Percentiles rank a stretch among this genome's conserved stretches.
These are phyloP conservation scores for Agelaius tricolor DNA, from an alignment of 2,113 vertebrate genomes.

Conservation along the genomic window DNA sequence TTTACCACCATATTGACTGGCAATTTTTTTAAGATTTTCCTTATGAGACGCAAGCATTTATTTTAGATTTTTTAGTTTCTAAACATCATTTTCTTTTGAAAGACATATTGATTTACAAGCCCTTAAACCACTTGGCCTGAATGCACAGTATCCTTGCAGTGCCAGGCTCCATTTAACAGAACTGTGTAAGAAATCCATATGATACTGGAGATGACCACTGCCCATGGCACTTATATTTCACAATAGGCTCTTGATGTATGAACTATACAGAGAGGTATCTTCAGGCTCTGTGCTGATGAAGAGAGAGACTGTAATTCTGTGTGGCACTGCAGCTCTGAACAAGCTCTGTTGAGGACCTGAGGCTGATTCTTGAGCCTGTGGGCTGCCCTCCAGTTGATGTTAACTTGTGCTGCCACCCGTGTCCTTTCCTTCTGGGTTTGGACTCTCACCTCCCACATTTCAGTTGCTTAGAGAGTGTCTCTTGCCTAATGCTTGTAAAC, in stretches of 20 bases:
- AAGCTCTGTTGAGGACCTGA: not conserved
- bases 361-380: not conserved
- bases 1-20: not conserved
- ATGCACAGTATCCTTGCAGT: not conserved
- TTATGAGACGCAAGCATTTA: not conserved
- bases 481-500: not conserved
- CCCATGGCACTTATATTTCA: fast-evolving
- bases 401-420: not conserved
- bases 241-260: not conserved
- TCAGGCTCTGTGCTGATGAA: not conserved
- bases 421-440: not conserved
- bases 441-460: not conserved
- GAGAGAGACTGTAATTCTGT: not conserved
- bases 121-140: not conserved
- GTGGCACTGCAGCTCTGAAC: not conserved
- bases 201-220: not conserved
- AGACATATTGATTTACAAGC: not conserved
- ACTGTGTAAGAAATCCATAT: fast-evolving
- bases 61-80: not conserved
- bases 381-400: not conserved
- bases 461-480: not conserved
- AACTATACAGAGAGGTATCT: not conserved
- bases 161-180: not conserved
- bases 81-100: not conserved
- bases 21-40: not conserved